phyloP scores from a whole-genome alignment of 2,113 vertebrate species.

The Takifugu flavidus region DNA sequence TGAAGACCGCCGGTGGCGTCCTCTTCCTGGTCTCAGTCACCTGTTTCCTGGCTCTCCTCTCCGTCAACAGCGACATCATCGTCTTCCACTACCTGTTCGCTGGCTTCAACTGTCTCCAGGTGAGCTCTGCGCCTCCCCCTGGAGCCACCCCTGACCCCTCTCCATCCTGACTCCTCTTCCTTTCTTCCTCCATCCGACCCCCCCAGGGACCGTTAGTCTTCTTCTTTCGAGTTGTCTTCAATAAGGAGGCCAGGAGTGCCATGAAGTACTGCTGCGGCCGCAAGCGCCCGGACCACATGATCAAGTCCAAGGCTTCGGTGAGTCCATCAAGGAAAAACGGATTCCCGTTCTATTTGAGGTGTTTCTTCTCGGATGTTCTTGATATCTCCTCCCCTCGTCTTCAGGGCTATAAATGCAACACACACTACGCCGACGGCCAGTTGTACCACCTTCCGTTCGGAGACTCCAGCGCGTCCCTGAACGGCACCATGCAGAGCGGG shows the following conservation, averaged over 20 bases:
- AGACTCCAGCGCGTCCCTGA: conserved; percentile 85
- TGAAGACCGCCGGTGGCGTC: conserved; percentile 79
- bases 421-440: conserved; percentile 78
- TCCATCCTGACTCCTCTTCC: background rate
- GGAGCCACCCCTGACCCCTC: background rate
- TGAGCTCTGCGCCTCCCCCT: conserved; percentile 38
- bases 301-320: conserved; percentile 88
- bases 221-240: conserved; percentile 85
- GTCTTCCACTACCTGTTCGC: conserved; percentile 94
- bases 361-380: background rate
- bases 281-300: conserved; percentile 77
- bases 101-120: conserved; percentile 87
- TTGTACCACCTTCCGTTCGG: conserved; percentile 81
- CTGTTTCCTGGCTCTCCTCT: conserved; percentile 86
- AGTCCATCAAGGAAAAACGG: conserved; percentile 45
- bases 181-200: background rate
- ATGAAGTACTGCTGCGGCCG: conserved; percentile 83
- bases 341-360: too few relatives aligned
- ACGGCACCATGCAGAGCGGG: conserved; percentile 84
- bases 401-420: conserved; percentile 83
- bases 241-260: conserved; percentile 85
- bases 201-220: conserved; percentile 90
- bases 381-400: background rate
- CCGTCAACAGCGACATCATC: conserved; percentile 89
- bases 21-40: conserved; percentile 84